A percentile compares a stretch with the other conserved stretches of the same genome.
Conservation (phyloP, 2,888 invertebrate genomes). For the Drosophila affinis region DNA sequence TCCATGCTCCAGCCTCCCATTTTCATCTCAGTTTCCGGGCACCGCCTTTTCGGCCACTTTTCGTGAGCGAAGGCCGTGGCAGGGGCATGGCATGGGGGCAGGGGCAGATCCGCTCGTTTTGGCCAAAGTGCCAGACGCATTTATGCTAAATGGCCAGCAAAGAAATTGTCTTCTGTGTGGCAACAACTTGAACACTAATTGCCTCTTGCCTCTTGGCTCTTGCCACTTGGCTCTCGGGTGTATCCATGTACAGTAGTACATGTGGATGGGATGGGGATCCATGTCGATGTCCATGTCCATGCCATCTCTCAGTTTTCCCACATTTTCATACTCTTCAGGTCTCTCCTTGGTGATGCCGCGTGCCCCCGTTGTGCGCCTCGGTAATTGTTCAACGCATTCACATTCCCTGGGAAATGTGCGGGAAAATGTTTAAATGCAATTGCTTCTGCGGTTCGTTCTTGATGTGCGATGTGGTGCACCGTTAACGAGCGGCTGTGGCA, state of each 20-base stretch:
- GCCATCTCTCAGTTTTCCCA: slow-evolving; percentile 1
- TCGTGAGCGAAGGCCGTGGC: neutral
- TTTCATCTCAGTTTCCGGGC: slow-evolving; percentile 15
- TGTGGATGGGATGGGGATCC: slow-evolving; percentile 14
- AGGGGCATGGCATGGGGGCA: neutral
- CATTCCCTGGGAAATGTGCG: slow-evolving; percentile 41
- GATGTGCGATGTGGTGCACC: slow-evolving; percentile 45
- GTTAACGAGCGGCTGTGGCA: slow-evolving; percentile 41
- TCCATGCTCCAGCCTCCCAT: slow-evolving; percentile 1
- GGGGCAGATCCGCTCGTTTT: slow-evolving; percentile 22
- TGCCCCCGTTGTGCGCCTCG: neutral
- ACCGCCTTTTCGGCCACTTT: too few species aligned
- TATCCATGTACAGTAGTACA: neutral
- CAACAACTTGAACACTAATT: slow-evolving; percentile 56
- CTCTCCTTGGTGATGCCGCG: neutral
- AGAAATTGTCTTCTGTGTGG: slow-evolving; percentile 33
- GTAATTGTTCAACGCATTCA: slow-evolving; percentile 42
- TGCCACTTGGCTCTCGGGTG: neutral
- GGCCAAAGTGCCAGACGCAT: slow-evolving; percentile 50
- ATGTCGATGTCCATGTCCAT: neutral
- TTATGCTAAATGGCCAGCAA: slow-evolving; percentile 64
- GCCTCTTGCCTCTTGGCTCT: slow-evolving; percentile 28
- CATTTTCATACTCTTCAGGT: neutral
- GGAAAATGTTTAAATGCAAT: slow-evolving; percentile 59
- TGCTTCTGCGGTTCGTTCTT: slow-evolving; percentile 42